Conservation (phyloP, 2,113 vertebrate species). For the Plecotus auritus region DNA sequence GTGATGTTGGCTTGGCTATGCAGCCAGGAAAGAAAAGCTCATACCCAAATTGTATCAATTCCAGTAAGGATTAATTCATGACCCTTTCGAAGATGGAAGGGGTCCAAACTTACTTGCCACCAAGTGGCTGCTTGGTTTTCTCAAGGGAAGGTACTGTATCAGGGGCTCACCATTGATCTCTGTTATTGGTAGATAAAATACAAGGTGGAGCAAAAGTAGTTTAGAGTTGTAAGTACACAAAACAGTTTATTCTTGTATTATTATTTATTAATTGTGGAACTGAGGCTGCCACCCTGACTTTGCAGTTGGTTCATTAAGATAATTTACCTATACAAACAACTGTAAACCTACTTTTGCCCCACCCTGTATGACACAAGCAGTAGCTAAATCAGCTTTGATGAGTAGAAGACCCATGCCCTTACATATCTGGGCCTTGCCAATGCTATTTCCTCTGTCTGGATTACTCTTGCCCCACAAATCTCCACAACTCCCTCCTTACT, state of each 20-base stretch:
- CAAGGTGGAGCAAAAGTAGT: too few species aligned
- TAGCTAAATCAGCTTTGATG: background rate
- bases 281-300: background rate
- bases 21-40: background rate
- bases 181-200: background rate
- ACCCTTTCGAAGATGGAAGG: background rate
- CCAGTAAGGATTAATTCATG: background rate
- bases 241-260: too few species aligned
- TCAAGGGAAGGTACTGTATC: background rate
- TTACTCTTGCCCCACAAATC: background rate
- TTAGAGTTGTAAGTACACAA: too few species aligned
- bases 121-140: background rate
- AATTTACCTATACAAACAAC: background rate
- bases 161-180: background rate
- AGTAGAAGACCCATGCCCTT: background rate
- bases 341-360: too few species aligned
- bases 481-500: background rate
- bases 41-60: background rate
- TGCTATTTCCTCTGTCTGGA: background rate
- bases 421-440: background rate
- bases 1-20: background rate
- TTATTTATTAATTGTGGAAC: background rate
- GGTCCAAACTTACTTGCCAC: background rate
- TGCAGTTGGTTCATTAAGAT: background rate
- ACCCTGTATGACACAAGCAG: background rate